phyloP scores from a whole-genome alignment of 2,797 vertebrate species.

The Steatocranus sp. region DNA sequence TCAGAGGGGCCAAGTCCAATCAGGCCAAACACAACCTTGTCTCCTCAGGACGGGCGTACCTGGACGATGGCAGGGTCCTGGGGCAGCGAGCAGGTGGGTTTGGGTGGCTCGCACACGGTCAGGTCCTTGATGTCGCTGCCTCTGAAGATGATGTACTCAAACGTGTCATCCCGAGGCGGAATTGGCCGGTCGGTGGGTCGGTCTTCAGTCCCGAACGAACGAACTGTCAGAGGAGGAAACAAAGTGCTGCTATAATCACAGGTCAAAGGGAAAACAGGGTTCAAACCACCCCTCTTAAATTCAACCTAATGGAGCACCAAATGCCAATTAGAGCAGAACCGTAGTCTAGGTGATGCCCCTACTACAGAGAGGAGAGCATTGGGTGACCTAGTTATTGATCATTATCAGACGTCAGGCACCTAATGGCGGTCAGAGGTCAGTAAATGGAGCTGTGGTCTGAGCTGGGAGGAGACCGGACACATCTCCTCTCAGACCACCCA shows the following conservation, averaged over 20 bases:
- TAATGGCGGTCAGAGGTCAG: not conserved
- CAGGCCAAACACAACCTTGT: not conserved
- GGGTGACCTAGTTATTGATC: not conserved
- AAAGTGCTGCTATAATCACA: not conserved
- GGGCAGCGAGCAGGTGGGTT: constrained; percentile 89
- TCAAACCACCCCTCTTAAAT: not conserved
- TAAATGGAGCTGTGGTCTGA: not conserved
- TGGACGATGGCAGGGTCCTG: constrained; percentile 98
- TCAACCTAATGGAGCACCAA: not conserved
- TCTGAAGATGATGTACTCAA: constrained; percentile 96
- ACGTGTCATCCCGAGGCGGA: constrained; percentile 92
- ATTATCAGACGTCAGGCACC: accelerated
- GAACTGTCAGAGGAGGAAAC: constrained; percentile 71
- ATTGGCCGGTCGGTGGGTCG: constrained; percentile 93
- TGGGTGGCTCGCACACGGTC: constrained; percentile 95
- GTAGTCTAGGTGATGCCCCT: not conserved
- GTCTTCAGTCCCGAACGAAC: constrained; percentile 98
- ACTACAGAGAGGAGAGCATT: not conserved
- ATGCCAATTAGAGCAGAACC: not conserved
- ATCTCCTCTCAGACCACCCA: not conserved
- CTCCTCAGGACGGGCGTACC: constrained; percentile 58
- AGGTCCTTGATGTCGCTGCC: constrained; percentile 97
- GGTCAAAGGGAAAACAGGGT: not conserved
- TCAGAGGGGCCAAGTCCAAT: not conserved
- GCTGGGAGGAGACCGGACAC: not conserved